Base-by-base conservation (phyloP, 2,797 vertebrate species). In the Rhinogobio ventralis region DNA sequence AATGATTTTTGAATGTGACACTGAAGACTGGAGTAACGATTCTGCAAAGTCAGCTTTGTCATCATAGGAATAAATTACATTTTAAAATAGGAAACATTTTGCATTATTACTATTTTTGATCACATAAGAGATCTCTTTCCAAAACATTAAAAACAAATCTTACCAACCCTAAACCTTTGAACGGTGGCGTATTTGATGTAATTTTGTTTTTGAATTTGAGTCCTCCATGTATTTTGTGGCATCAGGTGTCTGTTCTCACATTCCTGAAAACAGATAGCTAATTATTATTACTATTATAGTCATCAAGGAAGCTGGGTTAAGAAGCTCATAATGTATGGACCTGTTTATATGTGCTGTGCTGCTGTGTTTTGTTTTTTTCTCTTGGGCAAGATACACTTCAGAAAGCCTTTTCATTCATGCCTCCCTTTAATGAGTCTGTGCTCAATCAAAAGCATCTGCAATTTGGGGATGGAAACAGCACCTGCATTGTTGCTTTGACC, bases 291-390 rank as follows among this genome's bases (percentile, higher is more conserved):
- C 3, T 30, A n/a, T 69, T 23, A 20, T 9, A 2, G 7, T 20
- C 17, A 73, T 30, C 9, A 74, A 55, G 73, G 51, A 55, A 75
- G 11, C 9, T 36, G 3, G 36, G 33, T 42, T 46, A 45, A 46
- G 23, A 42, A 17, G 25, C 7, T 60, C 19, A 19, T 57, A 76
- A 57, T 2, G 17, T 51, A 60, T 75, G 81, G 82, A 39, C 81
- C 85, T 80, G 69, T 42, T 46, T 64, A 76, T 57, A 49, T 45
- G 78, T 73, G 62, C 62, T 45, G 17, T 76, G 62, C 83, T 85
- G 72, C 77, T 83, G 51, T 87, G 84, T 91, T 88, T 85, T 80
- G 64, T 83, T 82, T 85, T 68, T 72, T 81, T 74, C 79, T 51
- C 82, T 49, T 30, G 86, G 86, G 73, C 74, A 25, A 79, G 36